Evolutionary conservation across 1,140 invertebrate species (phyloP), one percentile per base, ranked within the genome.

Genomic region (Tetranychus urticae): DNA sequence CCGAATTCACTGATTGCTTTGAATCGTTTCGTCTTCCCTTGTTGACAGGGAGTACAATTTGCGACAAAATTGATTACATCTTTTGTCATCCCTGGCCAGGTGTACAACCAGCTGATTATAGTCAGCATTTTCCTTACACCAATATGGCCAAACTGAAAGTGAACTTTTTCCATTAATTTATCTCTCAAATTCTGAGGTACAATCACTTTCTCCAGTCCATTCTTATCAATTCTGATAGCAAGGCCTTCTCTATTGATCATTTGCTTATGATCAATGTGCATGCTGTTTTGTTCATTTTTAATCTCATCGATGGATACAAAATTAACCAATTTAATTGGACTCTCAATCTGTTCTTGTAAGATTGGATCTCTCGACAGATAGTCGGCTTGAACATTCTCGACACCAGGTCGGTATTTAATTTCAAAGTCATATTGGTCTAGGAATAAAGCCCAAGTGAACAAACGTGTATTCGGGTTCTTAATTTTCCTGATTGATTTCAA

Each of bases 401-500:
- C 1, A 8, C 31, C 54, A 13, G 63, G 58, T 1, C 23, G 56
- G 33, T 47, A 64, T 33, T 59, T 56, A 1, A 65, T 58, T 1
- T 60, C 35, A 50, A 56, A 65, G 5, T 63, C n/a, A 34, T 65
- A 62, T 55, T 59, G 57, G 39, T 23, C 42, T 45, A 65, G 39
- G 45, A 39, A 50, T 3, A 65, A n/a, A 7, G 62, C 6, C 60
- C 62, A 65, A 46, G 14, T 34, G 35, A 63, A 60, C 2, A 65
- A 37, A 52, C 64, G 37, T 1, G 12, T 31, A 7, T 56, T 65
- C 1, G 48, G 58, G 14, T 65, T 61, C 47, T 60, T 62, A 1
- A 59, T 48, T 56, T 54, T 61, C 36, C 56, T 59, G 23, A 64
- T 23, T 31, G 35, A 55, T 54, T 56, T 35, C n/a, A 77, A 64